Evolutionary conservation across 2,113 vertebrate genomes (phyloP).

Genomic region (Mus spicilegus): DNA sequence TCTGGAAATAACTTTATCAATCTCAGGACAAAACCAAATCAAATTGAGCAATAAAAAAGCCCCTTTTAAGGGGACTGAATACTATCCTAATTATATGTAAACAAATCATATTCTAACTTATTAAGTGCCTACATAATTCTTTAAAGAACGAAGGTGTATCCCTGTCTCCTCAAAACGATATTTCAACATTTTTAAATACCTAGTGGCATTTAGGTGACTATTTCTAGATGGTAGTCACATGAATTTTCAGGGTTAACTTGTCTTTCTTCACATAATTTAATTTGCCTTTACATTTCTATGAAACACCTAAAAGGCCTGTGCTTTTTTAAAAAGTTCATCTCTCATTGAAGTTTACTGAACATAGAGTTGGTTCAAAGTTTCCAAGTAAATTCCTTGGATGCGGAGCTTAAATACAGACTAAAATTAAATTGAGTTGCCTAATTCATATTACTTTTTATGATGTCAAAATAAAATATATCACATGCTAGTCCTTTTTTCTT

Average conservation of each 20-base stretch:
- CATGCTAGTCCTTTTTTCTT: slow-evolving; percentile 27
- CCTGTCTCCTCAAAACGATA: not conserved
- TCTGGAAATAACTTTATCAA: slow-evolving; percentile 12
- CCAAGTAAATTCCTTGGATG: not conserved
- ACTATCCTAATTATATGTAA: no score
- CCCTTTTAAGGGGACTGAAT: not conserved
- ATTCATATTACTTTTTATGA: slow-evolving; percentile 24
- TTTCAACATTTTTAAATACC: slow-evolving; percentile 2
- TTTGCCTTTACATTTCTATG: slow-evolving; percentile 31
- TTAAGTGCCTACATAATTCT: not conserved
- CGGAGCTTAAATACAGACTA: not conserved
- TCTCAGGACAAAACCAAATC: not conserved
- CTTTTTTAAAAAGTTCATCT: not conserved
- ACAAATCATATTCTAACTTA: not conserved
- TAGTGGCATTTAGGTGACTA: slow-evolving; percentile 21
- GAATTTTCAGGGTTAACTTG: not conserved
- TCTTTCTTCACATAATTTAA: not conserved
- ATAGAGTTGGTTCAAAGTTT: not conserved
- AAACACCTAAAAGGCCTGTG: not conserved
- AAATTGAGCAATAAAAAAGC: not conserved
- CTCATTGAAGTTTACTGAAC: slow-evolving; percentile 25
- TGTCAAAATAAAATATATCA: not conserved
- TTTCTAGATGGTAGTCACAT: slow-evolving; percentile 9
- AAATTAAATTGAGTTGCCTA: not conserved
- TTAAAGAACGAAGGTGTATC: not conserved